phyloP scores from a whole-genome alignment of 2,797 vertebrate species.

The Trachops cirrhosus region DNA sequence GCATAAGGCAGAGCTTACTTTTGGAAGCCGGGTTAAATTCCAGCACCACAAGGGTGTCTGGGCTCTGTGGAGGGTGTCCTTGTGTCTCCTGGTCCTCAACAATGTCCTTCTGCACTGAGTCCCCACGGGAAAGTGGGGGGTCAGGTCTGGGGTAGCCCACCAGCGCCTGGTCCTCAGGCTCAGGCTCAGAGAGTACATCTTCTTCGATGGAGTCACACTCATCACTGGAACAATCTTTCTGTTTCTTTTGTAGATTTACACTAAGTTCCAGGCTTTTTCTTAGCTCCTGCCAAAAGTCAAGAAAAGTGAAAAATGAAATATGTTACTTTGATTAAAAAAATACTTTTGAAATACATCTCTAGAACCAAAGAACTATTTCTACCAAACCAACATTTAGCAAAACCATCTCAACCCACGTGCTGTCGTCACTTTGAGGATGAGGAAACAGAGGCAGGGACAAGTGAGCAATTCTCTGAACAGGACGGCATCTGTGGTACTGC shows the following conservation, averaged over 20 bases:
- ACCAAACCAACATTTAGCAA: not conserved
- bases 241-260: conserved; percentile 81
- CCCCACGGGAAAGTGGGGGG: conserved; percentile 73
- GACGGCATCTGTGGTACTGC: not conserved
- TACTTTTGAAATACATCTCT: not conserved
- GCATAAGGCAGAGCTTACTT: conserved; percentile 79
- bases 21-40: conserved; percentile 88
- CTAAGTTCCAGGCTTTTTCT: conserved; percentile 88
- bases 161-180: conserved; percentile 85
- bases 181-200: conserved; percentile 89
- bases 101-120: conserved; percentile 32
- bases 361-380: not conserved
- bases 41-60: conserved; percentile 85
- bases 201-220: conserved; percentile 90
- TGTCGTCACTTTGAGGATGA: not conserved
- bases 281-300: conserved; percentile 84
- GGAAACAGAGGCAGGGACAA: not conserved
- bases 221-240: conserved; percentile 84
- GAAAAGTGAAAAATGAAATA: conserved; percentile 27
- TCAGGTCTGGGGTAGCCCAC: conserved; percentile 79
- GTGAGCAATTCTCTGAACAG: not conserved
- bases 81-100: conserved; percentile 48
- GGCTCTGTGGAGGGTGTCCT: conserved; percentile 69
- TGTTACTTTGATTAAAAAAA: not conserved
- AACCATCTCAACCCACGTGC: not conserved